A percentile compares a stretch with the other conserved stretches of the same genome.
phyloP scores from a whole-genome alignment of 2,888 invertebrate genomes.

The Vanessa cardui region DNA sequence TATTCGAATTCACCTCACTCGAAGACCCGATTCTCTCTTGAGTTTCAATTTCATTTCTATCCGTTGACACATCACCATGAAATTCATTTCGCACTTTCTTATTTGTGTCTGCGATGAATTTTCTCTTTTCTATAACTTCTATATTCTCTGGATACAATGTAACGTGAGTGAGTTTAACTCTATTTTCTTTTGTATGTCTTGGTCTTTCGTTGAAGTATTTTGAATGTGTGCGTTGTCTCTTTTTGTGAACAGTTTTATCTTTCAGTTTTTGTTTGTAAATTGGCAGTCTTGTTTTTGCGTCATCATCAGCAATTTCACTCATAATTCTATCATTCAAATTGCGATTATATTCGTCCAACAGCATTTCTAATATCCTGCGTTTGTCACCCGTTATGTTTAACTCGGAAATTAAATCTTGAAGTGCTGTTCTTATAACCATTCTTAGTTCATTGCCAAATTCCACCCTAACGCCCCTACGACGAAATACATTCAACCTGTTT shows the following conservation, averaged over 20 bases:
- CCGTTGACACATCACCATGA: not conserved
- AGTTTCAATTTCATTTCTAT: not conserved
- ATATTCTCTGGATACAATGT: conserved; percentile 30
- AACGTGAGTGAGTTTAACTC: conserved; percentile 20
- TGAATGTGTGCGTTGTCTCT: not conserved
- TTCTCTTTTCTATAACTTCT: conserved; percentile 10
- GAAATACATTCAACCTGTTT: conserved; percentile 47
- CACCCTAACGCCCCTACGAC: conserved; percentile 40
- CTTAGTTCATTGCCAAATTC: conserved; percentile 44
- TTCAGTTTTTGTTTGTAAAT: not conserved
- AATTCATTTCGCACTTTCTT: not conserved
- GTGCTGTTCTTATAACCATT: conserved; percentile 44
- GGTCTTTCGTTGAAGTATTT: not conserved
- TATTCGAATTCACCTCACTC: not conserved
- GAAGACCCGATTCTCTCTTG: too few relatives aligned
- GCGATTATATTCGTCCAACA: conserved; percentile 30
- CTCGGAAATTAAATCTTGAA: conserved; percentile 53
- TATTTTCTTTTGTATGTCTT: not conserved
- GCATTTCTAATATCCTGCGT: conserved; percentile 44
- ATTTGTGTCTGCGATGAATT: conserved; percentile 1
- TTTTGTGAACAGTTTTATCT: not conserved
- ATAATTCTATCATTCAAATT: not conserved
- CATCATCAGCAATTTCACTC: not conserved
- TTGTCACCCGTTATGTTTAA: conserved; percentile 46
- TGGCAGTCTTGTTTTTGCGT: not conserved